Percentiles rank a stretch among this genome's conserved stretches.
Evolutionary conservation across 1,140 invertebrate species (phyloP).

Genomic region (Nebria ingens): DNA sequence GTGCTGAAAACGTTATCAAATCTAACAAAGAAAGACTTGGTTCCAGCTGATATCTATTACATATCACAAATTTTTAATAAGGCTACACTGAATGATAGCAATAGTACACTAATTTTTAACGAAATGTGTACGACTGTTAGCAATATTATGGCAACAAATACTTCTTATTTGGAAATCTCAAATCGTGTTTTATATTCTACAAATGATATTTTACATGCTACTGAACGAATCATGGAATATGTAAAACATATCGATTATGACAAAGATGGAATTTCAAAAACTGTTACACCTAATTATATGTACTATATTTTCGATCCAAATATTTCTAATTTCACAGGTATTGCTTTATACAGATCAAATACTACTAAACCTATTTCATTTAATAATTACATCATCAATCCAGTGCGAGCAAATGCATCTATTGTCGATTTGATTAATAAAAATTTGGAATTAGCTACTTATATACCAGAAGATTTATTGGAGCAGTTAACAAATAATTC

Average conservation of each 20-base stretch:
- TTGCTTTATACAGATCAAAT: conserved; percentile 34
- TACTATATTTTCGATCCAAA: conserved; percentile 42
- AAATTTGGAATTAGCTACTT: conserved; percentile 42
- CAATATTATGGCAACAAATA: conserved; percentile 9
- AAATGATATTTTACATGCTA: conserved; percentile 13
- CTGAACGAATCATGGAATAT: conserved; percentile 17
- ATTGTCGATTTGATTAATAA: conserved; percentile 34
- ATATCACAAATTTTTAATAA: conserved; percentile 14
- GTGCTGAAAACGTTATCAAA: no score
- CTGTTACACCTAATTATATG: conserved; percentile 36
- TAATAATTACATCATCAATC: conserved; percentile 33
- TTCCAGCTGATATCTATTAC: conserved; percentile 17
- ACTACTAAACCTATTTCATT: conserved; percentile 26
- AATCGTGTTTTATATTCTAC: conserved; percentile 17
- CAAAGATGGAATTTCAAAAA: conserved; percentile 25
- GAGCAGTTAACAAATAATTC: conserved; percentile 15
- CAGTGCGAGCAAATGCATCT: conserved; percentile 36
- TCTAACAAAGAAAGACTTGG: conserved; percentile 14
- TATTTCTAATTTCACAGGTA: conserved; percentile 42
- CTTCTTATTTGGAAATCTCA: conserved; percentile 13
- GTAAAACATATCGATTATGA: conserved; percentile 13
- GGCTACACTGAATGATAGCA: no score
- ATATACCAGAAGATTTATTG: conserved; percentile 37
- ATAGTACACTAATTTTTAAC: no score
- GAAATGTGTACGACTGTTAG: no score